These are phyloP conservation scores for Catagonus wagneri DNA, from an alignment of 2,113 vertebrate species.

Conservation along the genomic window DNA sequence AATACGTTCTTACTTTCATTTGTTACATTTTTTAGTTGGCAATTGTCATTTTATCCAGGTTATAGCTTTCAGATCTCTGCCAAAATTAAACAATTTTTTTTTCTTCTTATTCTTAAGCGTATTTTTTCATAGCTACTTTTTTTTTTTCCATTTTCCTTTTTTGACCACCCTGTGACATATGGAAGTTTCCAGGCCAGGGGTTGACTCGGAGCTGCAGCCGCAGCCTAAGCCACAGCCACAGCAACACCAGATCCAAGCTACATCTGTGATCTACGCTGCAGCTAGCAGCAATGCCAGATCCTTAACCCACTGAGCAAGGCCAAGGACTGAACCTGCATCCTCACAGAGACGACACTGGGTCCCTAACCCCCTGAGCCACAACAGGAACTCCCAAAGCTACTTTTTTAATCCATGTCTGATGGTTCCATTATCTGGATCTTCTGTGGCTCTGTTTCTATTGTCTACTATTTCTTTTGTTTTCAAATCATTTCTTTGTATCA, in stretches of 20 bases:
- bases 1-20: slow-evolving; percentile 48
- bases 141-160: background rate
- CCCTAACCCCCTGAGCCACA: no score
- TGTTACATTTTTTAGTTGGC: slow-evolving; percentile 27
- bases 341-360: no score
- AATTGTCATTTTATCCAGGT: background rate
- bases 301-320: no score
- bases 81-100: slow-evolving; percentile 28
- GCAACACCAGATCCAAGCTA: no score
- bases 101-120: background rate
- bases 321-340: no score
- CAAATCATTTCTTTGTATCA: slow-evolving; percentile 27
- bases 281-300: no score
- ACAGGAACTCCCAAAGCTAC: background rate
- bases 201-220: no score
- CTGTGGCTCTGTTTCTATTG: slow-evolving; percentile 1
- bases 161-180: no score
- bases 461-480: slow-evolving; percentile 40
- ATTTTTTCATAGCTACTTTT: slow-evolving; percentile 19
- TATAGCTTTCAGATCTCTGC: slow-evolving; percentile 26
- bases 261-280: no score
- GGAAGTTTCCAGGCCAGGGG: no score
- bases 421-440: background rate
- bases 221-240: no score
- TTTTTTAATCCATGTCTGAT: slow-evolving; percentile 6